A percentile compares a stretch with the other conserved stretches of the same genome.
phyloP scores from a whole-genome alignment of 2,888 invertebrate genomes.

The Himalopsyche anomala region DNA sequence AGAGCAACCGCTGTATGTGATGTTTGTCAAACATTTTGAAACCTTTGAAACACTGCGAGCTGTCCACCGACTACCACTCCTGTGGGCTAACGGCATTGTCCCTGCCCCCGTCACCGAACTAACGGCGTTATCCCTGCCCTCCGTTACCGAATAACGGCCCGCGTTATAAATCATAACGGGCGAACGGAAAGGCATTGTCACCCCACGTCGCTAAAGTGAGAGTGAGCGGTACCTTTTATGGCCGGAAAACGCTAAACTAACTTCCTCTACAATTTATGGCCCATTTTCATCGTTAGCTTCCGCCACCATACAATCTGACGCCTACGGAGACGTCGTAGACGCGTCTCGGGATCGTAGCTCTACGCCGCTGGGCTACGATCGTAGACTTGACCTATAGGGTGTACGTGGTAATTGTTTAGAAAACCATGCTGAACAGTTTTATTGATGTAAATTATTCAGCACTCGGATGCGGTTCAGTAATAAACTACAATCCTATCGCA shows the following conservation, averaged over 20 bases:
- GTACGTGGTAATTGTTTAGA: constrained; percentile 4
- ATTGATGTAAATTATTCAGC: no score
- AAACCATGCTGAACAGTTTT: no score
- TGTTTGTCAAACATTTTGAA: constrained; percentile 28
- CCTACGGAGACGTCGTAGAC: constrained; percentile 44
- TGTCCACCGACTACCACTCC: constrained; percentile 16
- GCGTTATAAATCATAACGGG: constrained; percentile 41
- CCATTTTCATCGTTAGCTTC: constrained; percentile 61
- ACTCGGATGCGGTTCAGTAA: no score
- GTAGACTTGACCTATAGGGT: background rate
- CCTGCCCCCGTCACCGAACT: background rate
- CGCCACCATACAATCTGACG: constrained; percentile 47
- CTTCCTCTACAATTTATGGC: constrained; percentile 62
- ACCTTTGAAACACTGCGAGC: constrained; percentile 14
- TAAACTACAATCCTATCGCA: no score
- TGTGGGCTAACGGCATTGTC: constrained; percentile 13
- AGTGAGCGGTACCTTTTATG: constrained; percentile 55
- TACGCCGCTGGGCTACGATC: constrained; percentile 3
- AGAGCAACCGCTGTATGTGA: background rate
- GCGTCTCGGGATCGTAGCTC: background rate
- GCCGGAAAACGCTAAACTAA: constrained; percentile 62
- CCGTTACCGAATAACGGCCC: constrained; percentile 9
- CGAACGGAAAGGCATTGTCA: constrained; percentile 40
- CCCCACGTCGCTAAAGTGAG: constrained; percentile 45
- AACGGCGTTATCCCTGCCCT: background rate